Base-by-base conservation (phyloP, 2,797 vertebrate genomes). In the Clarias platycephalus region DNA sequence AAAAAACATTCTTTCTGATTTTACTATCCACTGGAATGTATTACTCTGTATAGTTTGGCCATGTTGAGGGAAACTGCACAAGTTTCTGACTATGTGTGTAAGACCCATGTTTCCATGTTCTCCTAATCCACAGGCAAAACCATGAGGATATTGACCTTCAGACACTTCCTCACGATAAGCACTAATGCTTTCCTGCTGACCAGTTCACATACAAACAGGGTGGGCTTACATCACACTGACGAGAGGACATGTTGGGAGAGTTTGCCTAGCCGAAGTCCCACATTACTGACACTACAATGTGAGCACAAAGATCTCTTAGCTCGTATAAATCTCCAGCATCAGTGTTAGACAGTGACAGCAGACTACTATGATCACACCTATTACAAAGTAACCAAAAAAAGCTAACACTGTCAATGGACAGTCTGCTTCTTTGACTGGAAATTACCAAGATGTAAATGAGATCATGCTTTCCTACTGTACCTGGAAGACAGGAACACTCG, bases 401-500 rank as follows among this genome's bases (percentile, higher is more conserved):
- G 55, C 28, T 26, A 49, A n/a, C 37, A 64, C 22, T 20, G 37
- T 37, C n/a, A 28, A 44, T 7, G n/a, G 34, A 79, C 15, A 40
- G 34, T 78, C 18, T 63, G n/a, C 58, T 40, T 63, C 26, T 40
- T 44, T 79, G 15, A 3, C n/a, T 15, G 37, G 13, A 79, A 40
- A 34, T 58, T 7, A 34, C 20, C 22, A 60, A 60, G 1, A 15
- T 1, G 0, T 60, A 60, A 77, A 60, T 60, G 60, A 44, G 24
- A 49, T 49, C 7, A 28, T 20, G 34, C 60, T 49, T 66, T 9
- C 31, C 0, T 94, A 99, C 49, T 13, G 49, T 53, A 53, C 98
- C 98, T 95, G 97, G 97, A 83, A 98, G 95, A 82, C 97, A 98
- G 72, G 95, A 93, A 79, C 97, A 98, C 75, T 97, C 96, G 0